Evolutionary conservation across 2,797 vertebrate species (phyloP).

Genomic region (Pangasius krempfi): DNA sequence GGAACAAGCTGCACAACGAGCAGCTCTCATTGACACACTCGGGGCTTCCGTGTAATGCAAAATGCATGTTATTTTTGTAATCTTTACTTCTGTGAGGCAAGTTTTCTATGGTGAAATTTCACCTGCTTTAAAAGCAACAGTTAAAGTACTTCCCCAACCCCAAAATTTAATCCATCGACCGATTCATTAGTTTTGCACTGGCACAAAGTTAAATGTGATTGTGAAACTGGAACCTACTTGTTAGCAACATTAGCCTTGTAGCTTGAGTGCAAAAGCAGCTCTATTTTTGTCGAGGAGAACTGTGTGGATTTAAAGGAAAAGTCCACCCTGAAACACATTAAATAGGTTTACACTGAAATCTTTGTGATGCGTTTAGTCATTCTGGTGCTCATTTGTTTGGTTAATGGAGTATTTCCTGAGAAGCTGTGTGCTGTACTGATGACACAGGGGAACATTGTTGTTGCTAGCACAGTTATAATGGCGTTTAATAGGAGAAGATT

Average conservation of each 20-base stretch:
- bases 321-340: neutral
- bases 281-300: neutral
- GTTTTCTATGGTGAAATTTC: neutral
- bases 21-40: neutral
- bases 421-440: neutral
- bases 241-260: neutral
- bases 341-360: neutral
- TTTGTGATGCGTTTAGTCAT: neutral
- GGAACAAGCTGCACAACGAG: constrained; percentile 7
- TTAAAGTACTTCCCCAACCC: neutral
- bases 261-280: neutral
- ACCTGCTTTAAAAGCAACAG: neutral
- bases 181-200: neutral
- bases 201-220: neutral
- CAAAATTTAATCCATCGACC: neutral
- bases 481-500: too few relatives aligned
- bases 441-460: neutral
- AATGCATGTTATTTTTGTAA: neutral
- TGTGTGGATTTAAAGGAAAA: neutral
- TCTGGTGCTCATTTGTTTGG: neutral
- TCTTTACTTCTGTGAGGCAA: neutral
- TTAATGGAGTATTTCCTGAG: neutral
- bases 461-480: neutral
- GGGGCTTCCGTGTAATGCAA: neutral
- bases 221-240: neutral